Evolutionary conservation across 92 coral and sea anemone species (phyloP).

Genomic region (Parazoanthus swiftii): DNA sequence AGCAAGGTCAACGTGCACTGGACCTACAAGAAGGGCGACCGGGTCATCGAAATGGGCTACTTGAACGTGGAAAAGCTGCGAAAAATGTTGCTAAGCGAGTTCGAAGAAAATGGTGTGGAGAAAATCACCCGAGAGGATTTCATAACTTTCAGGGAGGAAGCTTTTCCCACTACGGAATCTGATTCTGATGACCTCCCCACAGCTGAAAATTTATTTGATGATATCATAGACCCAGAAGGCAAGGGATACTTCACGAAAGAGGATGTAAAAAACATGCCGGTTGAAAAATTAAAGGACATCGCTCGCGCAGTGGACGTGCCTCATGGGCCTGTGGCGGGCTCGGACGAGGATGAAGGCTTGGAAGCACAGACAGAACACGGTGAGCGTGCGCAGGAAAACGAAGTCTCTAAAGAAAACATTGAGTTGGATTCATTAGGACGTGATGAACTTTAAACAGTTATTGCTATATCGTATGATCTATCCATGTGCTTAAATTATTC

Average conservation of each 20-base stretch:
- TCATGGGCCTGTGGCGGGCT: conserved; percentile 83
- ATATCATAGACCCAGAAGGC: conserved; percentile 59
- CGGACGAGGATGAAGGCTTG: conserved; percentile 49
- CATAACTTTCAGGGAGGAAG: conserved; percentile 38
- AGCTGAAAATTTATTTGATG: conserved; percentile 57
- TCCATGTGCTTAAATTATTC: not conserved
- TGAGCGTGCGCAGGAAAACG: not conserved
- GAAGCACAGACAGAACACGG: conserved; percentile 11
- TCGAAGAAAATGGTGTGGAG: conserved; percentile 30
- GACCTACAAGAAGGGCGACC: conserved; percentile 95
- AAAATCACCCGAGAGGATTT: conserved; percentile 49
- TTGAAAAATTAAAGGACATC: conserved; percentile 65
- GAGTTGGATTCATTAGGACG: conserved; percentile 17
- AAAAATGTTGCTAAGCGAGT: conserved; percentile 43
- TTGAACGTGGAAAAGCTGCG: conserved; percentile 70
- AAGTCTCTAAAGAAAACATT: not conserved
- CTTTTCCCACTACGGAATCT: conserved; percentile 45
- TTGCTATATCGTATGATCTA: not conserved
- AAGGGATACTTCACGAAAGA: conserved; percentile 66
- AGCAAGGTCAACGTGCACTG: conserved; percentile 88
- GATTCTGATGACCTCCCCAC: conserved; percentile 37
- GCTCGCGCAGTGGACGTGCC: conserved; percentile 76
- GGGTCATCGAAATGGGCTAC: conserved; percentile 85
- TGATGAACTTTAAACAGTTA: conserved; percentile 7
- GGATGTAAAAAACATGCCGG: conserved; percentile 67